Evolutionary conservation across 1,140 invertebrate species (phyloP).

Genomic region (Trichonephila clavata): DNA sequence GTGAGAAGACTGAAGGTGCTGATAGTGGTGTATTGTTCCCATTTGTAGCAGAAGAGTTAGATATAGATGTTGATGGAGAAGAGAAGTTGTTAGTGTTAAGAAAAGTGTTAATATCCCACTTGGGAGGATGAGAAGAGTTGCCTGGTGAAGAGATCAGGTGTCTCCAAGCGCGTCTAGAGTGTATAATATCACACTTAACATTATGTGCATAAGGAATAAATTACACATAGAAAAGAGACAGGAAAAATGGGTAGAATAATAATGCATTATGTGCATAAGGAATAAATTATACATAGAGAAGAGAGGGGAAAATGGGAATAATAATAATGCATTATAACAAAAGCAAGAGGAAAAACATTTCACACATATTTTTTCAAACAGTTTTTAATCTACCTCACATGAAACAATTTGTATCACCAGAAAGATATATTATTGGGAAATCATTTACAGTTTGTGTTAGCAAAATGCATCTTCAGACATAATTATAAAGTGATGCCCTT

Average conservation of each 20-base stretch:
- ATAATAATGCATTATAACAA: too few relatives aligned
- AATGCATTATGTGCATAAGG: not conserved
- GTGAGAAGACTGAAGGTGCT: constrained; percentile 48
- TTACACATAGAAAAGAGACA: not conserved
- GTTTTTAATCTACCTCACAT: too few relatives aligned
- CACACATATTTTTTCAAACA: too few relatives aligned
- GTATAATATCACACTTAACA: not conserved
- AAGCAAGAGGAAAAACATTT: too few relatives aligned
- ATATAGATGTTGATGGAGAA: not conserved
- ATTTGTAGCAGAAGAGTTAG: constrained; percentile 30
- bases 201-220: not conserved
- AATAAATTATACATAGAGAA: not conserved
- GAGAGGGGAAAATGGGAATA: not conserved
- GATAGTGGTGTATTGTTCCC: constrained; percentile 35
- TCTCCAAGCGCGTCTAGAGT: constrained; percentile 54
- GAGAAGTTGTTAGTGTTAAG: constrained; percentile 51
- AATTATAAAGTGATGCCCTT: too few relatives aligned
- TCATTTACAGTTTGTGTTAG: too few relatives aligned
- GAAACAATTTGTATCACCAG: too few relatives aligned
- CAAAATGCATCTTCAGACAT: too few relatives aligned
- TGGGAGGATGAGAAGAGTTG: constrained; percentile 29
- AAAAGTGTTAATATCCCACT: constrained; percentile 72
- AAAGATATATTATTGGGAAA: too few relatives aligned
- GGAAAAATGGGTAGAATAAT: not conserved
- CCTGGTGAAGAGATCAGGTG: constrained; percentile 69